Conservation (phyloP, 2,113 vertebrate genomes). For the Axis porcinus region DNA sequence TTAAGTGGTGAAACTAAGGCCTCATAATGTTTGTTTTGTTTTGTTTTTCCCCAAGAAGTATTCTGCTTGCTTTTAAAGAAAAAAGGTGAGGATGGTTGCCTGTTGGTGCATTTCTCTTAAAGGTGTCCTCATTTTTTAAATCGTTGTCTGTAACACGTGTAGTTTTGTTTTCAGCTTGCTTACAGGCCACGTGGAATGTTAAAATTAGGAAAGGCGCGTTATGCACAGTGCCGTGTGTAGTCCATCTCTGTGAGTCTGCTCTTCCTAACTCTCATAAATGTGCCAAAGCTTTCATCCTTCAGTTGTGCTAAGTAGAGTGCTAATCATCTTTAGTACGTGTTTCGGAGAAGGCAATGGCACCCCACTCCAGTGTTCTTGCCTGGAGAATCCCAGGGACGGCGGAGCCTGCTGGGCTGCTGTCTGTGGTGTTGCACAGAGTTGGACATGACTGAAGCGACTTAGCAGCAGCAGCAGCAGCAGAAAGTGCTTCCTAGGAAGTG, state of each 20-base stretch:
- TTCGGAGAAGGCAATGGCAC: neutral
- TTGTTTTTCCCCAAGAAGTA: neutral
- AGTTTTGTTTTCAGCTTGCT: conserved; percentile 14
- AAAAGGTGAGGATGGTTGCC: neutral
- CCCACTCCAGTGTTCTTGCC: no score
- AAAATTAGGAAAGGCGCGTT: neutral
- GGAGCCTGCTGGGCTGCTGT: no score
- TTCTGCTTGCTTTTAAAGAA: neutral
- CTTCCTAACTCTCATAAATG: conserved; percentile 6
- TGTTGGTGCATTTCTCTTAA: neutral
- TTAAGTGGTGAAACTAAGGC: neutral
- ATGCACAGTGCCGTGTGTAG: neutral
- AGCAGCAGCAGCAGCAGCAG: no score
- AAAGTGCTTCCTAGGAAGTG: conserved; percentile 14
- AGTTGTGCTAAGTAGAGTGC: neutral
- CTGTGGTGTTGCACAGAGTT: no score
- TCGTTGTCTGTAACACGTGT: neutral
- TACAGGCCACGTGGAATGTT: neutral
- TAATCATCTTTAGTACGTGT: conserved; percentile 48
- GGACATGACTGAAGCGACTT: no score
- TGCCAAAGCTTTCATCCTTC: neutral
- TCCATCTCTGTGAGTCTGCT: neutral
- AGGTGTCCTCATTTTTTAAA: neutral
- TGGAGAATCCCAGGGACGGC: no score
- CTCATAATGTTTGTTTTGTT: neutral